A percentile compares a stretch with the other conserved stretches of the same genome.
These are phyloP conservation scores for Ectropis grisescens DNA, from an alignment of 1,140 invertebrate genomes.

Conservation along the genomic window DNA sequence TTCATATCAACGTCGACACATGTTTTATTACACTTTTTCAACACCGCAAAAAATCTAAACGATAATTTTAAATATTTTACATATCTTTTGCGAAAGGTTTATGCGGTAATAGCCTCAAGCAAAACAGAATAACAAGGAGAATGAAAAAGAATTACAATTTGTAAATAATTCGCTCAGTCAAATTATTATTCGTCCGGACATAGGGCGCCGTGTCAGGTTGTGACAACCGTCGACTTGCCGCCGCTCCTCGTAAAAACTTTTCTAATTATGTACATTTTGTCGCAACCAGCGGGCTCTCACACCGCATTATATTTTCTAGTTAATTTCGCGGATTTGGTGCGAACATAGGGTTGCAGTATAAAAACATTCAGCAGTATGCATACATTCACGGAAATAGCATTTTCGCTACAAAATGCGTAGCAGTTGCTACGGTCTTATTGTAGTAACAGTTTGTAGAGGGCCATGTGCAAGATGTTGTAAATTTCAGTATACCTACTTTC, in stretches of 20 bases:
- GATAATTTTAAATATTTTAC: too few species aligned
- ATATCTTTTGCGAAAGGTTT: too few species aligned
- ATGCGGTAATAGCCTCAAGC: too few species aligned
- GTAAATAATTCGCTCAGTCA: conserved; percentile 55
- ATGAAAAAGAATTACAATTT: conserved; percentile 41
- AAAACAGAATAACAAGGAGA: too few species aligned
- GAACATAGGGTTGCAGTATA: not conserved
- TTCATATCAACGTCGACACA: too few species aligned
- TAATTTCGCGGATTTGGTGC: conserved; percentile 40
- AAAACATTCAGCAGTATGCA: not conserved
- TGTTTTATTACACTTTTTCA: too few species aligned
- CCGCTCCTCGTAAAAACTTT: conserved; percentile 61
- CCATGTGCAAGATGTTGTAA: not conserved
- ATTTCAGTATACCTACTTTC: not conserved
- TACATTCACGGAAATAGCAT: not conserved
- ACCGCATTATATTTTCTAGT: conserved; percentile 52
- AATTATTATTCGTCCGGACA: conserved; percentile 61
- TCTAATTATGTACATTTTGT: conserved; percentile 68
- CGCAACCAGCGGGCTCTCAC: conserved; percentile 48
- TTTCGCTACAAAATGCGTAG: not conserved
- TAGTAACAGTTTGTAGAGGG: not conserved
- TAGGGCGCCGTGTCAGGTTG: conserved; percentile 52
- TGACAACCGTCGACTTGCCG: conserved; percentile 51
- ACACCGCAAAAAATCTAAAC: too few species aligned
- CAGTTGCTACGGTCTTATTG: too few species aligned